Percentiles rank a stretch among this genome's conserved stretches.
Evolutionary conservation across 2,888 invertebrate genomes (phyloP).

Genomic region (Drymonia ruficornis): DNA sequence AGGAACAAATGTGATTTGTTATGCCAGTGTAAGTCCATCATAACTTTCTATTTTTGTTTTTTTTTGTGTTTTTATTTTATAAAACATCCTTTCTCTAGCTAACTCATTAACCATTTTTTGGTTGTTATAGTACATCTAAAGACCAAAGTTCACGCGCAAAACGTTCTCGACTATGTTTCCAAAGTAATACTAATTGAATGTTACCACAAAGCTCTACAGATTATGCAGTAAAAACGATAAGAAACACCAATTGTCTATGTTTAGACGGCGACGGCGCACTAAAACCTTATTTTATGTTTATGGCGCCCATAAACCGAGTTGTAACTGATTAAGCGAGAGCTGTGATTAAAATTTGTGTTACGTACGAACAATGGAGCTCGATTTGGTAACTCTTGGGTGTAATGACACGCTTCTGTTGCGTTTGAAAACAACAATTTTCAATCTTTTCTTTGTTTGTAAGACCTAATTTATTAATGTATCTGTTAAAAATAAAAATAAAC

Average conservation of each 20-base stretch:
- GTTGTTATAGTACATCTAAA: neutral
- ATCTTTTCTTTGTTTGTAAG: neutral
- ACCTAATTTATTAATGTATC: too few relatives aligned
- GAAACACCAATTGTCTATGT: slow-evolving; percentile 43
- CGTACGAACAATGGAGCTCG: slow-evolving; percentile 19
- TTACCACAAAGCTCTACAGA: slow-evolving; percentile 35
- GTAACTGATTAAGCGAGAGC: slow-evolving; percentile 24
- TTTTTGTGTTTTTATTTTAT: too few relatives aligned
- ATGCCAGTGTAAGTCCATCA: too few relatives aligned
- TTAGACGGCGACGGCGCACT: slow-evolving; percentile 25
- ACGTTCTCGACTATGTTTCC: slow-evolving; percentile 11
- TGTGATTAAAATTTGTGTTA: slow-evolving; percentile 32
- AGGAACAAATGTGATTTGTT: too few relatives aligned
- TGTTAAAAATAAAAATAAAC: too few relatives aligned
- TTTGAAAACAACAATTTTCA: neutral
- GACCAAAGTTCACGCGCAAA: neutral
- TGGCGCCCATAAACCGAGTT: slow-evolving; percentile 23
- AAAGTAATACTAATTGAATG: slow-evolving; percentile 34
- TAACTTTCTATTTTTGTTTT: too few relatives aligned
- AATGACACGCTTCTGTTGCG: neutral
- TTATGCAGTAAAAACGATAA: slow-evolving; percentile 52
- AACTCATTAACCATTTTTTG: too few relatives aligned
- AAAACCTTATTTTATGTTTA: slow-evolving; percentile 38
- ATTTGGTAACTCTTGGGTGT: neutral
- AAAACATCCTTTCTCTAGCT: too few relatives aligned